These are phyloP conservation scores for Nasalis larvatus DNA, from an alignment of 2,113 vertebrate genomes.

Conservation along the genomic window DNA sequence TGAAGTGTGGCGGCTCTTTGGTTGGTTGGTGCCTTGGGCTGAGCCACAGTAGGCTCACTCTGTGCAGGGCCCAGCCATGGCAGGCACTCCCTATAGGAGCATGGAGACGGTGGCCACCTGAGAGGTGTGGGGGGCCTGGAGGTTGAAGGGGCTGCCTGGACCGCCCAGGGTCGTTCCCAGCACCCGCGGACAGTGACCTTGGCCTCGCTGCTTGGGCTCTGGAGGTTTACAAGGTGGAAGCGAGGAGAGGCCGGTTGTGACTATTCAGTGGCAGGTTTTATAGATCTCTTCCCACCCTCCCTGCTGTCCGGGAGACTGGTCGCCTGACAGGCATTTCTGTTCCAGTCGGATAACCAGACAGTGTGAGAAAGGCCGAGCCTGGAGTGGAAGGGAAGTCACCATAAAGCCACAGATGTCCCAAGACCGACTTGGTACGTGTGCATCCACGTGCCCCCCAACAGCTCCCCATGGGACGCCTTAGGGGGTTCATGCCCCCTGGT, in stretches of 20 bases:
- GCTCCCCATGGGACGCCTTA: background rate
- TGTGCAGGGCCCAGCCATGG: background rate
- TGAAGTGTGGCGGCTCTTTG: background rate
- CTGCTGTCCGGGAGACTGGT: constrained; percentile 19
- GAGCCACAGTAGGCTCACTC: background rate
- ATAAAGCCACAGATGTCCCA: background rate
- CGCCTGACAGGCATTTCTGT: background rate
- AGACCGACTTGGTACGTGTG: background rate
- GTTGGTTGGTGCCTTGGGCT: too few species aligned
- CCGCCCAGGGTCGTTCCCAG: background rate
- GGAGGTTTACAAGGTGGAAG: constrained; percentile 10
- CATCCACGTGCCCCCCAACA: too few species aligned
- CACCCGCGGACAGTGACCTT: background rate
- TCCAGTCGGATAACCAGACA: background rate
- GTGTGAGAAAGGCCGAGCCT: background rate
- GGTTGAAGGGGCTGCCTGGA: background rate
- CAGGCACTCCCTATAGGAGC: fast-evolving
- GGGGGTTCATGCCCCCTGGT: background rate
- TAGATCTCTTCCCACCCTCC: constrained; percentile 17
- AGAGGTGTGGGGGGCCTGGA: background rate
- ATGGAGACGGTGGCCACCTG: fast-evolving
- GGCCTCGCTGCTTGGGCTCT: background rate
- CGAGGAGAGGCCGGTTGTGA: background rate
- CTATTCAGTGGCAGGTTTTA: constrained; percentile 42
- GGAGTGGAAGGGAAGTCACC: background rate